Percentiles rank a stretch among this genome's conserved stretches.
Conservation (phyloP, 92 coral and sea anemone species). For the Virgularia gustaviana region DNA sequence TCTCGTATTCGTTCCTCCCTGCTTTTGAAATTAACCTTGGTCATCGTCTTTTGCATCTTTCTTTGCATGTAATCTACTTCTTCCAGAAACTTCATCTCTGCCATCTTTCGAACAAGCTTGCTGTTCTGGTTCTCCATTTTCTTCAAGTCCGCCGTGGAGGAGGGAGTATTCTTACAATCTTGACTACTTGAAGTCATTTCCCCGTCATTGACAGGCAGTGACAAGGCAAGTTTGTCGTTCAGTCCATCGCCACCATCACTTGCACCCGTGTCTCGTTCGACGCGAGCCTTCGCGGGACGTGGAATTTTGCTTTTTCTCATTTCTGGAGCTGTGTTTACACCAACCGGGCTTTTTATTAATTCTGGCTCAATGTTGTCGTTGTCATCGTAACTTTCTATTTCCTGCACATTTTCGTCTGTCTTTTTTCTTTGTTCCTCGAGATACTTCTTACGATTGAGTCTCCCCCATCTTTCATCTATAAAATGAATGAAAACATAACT, state of each 20-base stretch:
- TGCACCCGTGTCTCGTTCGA: conserved; percentile 31
- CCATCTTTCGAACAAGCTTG: conserved; percentile 68
- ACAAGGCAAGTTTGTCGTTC: conserved; percentile 8
- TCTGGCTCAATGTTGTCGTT: conserved; percentile 6
- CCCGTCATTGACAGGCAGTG: conserved; percentile 5
- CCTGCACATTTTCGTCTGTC: conserved; percentile 1
- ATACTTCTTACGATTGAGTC: conserved; percentile 3
- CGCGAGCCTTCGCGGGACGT: conserved; percentile 30
- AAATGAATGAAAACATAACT: not conserved
- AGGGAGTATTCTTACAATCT: no score
- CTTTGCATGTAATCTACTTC: conserved; percentile 65
- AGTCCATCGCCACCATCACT: conserved; percentile 6
- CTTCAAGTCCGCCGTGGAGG: conserved; percentile 15
- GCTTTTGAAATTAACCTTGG: conserved; percentile 63
- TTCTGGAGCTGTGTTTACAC: conserved; percentile 2
- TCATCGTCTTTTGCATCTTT: conserved; percentile 69
- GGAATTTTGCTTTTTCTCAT: conserved; percentile 35
- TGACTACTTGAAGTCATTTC: conserved; percentile 32
- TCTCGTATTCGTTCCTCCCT: conserved; percentile 59
- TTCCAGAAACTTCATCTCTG: conserved; percentile 84
- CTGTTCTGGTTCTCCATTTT: conserved; percentile 9
- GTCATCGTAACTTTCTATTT: conserved; percentile 13
- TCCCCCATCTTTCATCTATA: conserved; percentile 37
- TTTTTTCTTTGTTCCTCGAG: not conserved
- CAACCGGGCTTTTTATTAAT: not conserved